Evolutionary conservation across 2,797 vertebrate genomes (phyloP), one percentile per base, ranked within the genome.

Genomic region (Sebastes oblongus): DNA sequence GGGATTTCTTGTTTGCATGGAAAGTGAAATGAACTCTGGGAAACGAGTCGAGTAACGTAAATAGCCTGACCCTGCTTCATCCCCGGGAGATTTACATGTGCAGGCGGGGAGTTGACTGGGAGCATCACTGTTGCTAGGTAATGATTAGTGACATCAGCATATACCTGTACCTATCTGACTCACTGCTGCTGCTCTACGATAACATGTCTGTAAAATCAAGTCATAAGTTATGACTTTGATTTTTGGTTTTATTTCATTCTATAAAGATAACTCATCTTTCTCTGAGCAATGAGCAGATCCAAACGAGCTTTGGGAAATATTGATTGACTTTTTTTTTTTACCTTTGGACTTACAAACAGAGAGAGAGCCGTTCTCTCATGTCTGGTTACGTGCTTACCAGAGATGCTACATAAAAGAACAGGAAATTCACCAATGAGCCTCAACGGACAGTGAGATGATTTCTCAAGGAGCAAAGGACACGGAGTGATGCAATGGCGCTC

Each of bases 271-370:
- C 39, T 65, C 59, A 27, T 3, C 12, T 59, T 3, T 39, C 9
- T 69, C 34, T 54, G 4, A 65, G 42, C 42, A 16, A 20, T 54
- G 4, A 65, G 42, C 42, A 16, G 50, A 52, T 52, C 50, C 20
- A 52, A 52, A 30, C 8, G 0, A 73, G 71, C 65, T 68, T 80
- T 66, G 46, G 81, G 62, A 80, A 85, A 69, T 88, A 93, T 92
- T 88, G 92, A 92, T 83, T 84, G 27, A 75, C 13, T 29, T 24
- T 29, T 59, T 54, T 54, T 54, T 9, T 5, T 10, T 59, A 89
- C 91, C 93, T 95, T 94, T 94, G 94, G 93, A 95, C 91, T 69
- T 84, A 71, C 89, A 95, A 95, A 95, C 89, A 95, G 54, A 95
- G 54, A 52, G 39, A 5, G 55, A 68, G 25, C 42, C 20, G 25